Evolutionary conservation across 2,888 invertebrate species (phyloP).

Genomic region (Tetragnatha montana): DNA sequence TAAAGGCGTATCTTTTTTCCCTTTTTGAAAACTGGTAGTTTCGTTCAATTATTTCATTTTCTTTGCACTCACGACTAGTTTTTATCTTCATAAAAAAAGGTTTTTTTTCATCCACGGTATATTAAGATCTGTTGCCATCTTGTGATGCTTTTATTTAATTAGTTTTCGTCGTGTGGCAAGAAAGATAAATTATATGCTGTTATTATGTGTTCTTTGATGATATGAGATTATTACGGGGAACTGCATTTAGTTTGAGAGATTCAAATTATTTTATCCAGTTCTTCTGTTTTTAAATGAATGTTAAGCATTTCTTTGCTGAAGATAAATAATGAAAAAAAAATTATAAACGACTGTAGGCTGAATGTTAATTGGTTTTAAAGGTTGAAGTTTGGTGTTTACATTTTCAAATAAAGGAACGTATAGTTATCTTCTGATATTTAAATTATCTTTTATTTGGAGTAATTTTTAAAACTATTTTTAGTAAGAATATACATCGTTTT

Average conservation of each 20-base stretch:
- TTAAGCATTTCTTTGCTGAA: too few relatives aligned
- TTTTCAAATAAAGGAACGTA: too few relatives aligned
- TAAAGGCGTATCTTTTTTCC: slow-evolving; percentile 4
- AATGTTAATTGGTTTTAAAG: too few relatives aligned
- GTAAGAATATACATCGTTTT: not conserved
- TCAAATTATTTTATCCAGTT: not conserved
- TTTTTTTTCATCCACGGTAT: not conserved
- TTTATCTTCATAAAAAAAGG: not conserved
- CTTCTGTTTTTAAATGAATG: too few relatives aligned
- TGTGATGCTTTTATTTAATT: slow-evolving; percentile 30
- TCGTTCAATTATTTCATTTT: slow-evolving; percentile 10
- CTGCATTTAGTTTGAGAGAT: not conserved
- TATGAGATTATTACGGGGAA: not conserved
- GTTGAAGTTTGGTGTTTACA: too few relatives aligned
- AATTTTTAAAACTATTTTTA: too few relatives aligned
- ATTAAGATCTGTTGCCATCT: not conserved
- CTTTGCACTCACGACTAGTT: not conserved
- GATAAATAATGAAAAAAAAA: too few relatives aligned
- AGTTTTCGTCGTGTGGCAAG: not conserved
- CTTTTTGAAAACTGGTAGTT: slow-evolving; percentile 15
- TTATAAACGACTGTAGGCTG: too few relatives aligned
- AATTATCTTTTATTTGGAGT: not conserved
- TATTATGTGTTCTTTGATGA: not conserved
- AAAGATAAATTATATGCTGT: not conserved
- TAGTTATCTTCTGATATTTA: not conserved